Evolutionary conservation across 2,888 invertebrate species (phyloP).

Genomic region (Caenorhabditis drosophilae): DNA sequence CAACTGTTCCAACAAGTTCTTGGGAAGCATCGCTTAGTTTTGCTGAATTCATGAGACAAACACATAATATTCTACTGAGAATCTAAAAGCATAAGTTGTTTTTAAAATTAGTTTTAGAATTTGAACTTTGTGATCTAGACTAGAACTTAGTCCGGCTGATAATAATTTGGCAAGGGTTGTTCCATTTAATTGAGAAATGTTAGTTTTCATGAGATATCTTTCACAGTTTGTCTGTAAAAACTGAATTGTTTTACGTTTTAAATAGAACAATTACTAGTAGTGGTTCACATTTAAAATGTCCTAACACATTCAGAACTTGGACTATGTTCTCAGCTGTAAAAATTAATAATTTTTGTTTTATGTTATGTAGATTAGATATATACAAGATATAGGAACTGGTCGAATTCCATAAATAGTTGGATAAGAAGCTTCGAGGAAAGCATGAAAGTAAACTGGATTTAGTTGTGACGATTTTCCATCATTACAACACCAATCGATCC

Average conservation of each 20-base stretch:
- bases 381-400: constrained; percentile 25
- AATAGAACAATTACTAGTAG: constrained; percentile 4
- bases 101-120: background rate
- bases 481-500: constrained; percentile 2
- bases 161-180: constrained; percentile 9
- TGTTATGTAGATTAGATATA: too few relatives aligned
- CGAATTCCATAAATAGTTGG: constrained; percentile 29
- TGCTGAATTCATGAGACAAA: constrained; percentile 20
- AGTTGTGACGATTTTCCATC: background rate
- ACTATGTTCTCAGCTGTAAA: constrained; percentile 17
- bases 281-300: constrained; percentile 24
- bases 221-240: constrained; percentile 30
- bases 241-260: background rate
- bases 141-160: constrained; percentile 15
- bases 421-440: constrained; percentile 24
- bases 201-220: constrained; percentile 18
- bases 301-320: constrained; percentile 20
- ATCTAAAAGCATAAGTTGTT: constrained; percentile 6
- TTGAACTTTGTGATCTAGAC: constrained; percentile 19
- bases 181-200: constrained; percentile 8
- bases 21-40: constrained; percentile 22
- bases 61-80: constrained; percentile 21
- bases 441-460: constrained; percentile 16
- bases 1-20: constrained; percentile 20
- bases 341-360: too few relatives aligned